Percentiles rank a stretch among this genome's conserved stretches.
Evolutionary conservation across 2,888 invertebrate genomes (phyloP).

Genomic region (Agrilus mali): DNA sequence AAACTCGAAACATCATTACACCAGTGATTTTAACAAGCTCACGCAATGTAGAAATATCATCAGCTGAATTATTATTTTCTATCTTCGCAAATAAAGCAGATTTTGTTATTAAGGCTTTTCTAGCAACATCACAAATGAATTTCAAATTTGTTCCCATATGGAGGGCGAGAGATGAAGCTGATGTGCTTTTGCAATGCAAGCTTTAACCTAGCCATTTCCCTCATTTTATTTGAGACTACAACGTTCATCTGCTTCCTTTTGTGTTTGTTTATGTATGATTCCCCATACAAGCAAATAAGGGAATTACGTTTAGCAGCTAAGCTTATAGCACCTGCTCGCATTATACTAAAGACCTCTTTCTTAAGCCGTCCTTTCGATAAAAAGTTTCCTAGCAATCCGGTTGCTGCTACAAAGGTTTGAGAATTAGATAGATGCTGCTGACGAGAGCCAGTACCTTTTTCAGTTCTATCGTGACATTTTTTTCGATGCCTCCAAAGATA

Average conservation of each 20-base stretch:
- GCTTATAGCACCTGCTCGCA: slow-evolving; percentile 6
- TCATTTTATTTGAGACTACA: slow-evolving; percentile 8
- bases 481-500: slow-evolving; percentile 7
- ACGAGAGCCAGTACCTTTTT: not conserved
- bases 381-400: slow-evolving; percentile 4
- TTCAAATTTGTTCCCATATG: slow-evolving; percentile 8
- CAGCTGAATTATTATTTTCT: slow-evolving; percentile 1
- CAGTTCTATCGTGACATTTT: slow-evolving; percentile 3
- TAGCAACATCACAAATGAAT: slow-evolving; percentile 7
- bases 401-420: slow-evolving; percentile 6
- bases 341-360: slow-evolving; percentile 5
- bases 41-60: slow-evolving; percentile 1
- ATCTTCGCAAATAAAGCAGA: slow-evolving; percentile 3
- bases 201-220: slow-evolving; percentile 6
- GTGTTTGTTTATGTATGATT: slow-evolving; percentile 6
- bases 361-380: slow-evolving; percentile 4
- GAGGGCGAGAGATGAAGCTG: slow-evolving; percentile 5
- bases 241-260: slow-evolving; percentile 5
- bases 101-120: slow-evolving; percentile 5
- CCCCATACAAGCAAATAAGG: slow-evolving; percentile 6
- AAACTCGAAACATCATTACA: slow-evolving; percentile 9
- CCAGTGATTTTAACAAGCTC: slow-evolving; percentile 5
- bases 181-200: not conserved
- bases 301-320: slow-evolving; percentile 4
- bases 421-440: slow-evolving; percentile 3